Evolutionary conservation across 53 echinoderm and acorn worm species (phyloP).

Genomic region (Apostichopus leukothele): DNA sequence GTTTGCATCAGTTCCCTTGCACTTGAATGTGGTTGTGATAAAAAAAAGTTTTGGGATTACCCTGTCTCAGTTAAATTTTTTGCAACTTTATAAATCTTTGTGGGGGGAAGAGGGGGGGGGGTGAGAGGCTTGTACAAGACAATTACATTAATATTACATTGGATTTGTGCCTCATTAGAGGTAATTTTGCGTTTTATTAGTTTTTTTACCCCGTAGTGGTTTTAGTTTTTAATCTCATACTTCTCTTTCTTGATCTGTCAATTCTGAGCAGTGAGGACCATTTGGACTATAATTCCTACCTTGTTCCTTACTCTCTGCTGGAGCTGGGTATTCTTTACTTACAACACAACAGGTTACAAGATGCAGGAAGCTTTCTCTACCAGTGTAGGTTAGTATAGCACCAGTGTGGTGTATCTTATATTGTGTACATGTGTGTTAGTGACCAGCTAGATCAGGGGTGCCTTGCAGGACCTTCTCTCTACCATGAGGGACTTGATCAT

Average conservation of each 20-base stretch:
- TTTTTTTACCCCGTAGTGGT: neutral
- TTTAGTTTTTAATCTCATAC: neutral
- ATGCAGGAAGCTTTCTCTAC: conserved; percentile 75
- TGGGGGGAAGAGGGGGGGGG: neutral
- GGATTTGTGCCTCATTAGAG: neutral
- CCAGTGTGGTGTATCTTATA: neutral
- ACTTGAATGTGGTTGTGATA: neutral
- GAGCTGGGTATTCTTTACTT: conserved; percentile 89
- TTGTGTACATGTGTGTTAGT: too few relatives aligned
- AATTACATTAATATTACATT: neutral
- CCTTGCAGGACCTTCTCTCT: too few relatives aligned
- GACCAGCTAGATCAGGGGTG: too few relatives aligned
- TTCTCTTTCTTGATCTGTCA: neutral
- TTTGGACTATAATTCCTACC: conserved; percentile 76
- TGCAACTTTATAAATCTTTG: neutral
- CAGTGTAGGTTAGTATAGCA: conserved; percentile 73
- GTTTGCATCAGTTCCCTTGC: neutral
- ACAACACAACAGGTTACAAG: conserved; percentile 74
- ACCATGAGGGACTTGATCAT: too few relatives aligned
- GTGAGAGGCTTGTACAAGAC: too few relatives aligned
- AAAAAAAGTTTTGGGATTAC: too few relatives aligned
- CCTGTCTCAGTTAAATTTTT: too few relatives aligned
- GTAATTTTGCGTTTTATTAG: too few relatives aligned
- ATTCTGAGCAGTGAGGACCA: conserved; percentile 67
- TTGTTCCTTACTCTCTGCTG: conserved; percentile 87